Conservation (phyloP, 2,888 invertebrate genomes). For the Athrips mouffetella region DNA sequence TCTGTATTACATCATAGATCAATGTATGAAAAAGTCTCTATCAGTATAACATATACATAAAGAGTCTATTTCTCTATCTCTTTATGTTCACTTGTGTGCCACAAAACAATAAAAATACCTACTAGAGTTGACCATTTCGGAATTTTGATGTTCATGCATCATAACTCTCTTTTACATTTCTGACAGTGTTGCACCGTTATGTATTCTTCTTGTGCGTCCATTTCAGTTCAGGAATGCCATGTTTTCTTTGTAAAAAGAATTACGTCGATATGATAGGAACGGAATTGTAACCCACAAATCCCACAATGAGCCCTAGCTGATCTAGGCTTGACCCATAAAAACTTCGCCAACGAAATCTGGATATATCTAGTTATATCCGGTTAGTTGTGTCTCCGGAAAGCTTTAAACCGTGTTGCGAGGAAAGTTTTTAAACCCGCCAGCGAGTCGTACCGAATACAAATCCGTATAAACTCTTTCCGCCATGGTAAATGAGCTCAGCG, state of each 20-base stretch:
- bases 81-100: no score
- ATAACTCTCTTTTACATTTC: no score
- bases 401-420: slow-evolving; percentile 57
- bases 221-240: background rate
- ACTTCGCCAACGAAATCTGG: slow-evolving; percentile 56
- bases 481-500: slow-evolving; percentile 7
- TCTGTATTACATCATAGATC: no score
- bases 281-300: slow-evolving; percentile 31
- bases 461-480: slow-evolving; percentile 17
- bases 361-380: slow-evolving; percentile 59
- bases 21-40: no score
- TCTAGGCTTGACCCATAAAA: slow-evolving; percentile 73
- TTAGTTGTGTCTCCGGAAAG: slow-evolving; percentile 58
- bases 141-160: no score
- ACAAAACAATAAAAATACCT: no score
- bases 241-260: background rate
- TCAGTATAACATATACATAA: no score
- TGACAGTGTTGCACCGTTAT: no score
- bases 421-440: slow-evolving; percentile 61
- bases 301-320: slow-evolving; percentile 53
- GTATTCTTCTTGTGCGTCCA: background rate
- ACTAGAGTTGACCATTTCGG: no score
- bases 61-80: no score
- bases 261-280: slow-evolving; percentile 28
- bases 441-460: slow-evolving; percentile 61